phyloP scores from a whole-genome alignment of 2,113 vertebrate genomes.

The Atractosteus spatula region DNA sequence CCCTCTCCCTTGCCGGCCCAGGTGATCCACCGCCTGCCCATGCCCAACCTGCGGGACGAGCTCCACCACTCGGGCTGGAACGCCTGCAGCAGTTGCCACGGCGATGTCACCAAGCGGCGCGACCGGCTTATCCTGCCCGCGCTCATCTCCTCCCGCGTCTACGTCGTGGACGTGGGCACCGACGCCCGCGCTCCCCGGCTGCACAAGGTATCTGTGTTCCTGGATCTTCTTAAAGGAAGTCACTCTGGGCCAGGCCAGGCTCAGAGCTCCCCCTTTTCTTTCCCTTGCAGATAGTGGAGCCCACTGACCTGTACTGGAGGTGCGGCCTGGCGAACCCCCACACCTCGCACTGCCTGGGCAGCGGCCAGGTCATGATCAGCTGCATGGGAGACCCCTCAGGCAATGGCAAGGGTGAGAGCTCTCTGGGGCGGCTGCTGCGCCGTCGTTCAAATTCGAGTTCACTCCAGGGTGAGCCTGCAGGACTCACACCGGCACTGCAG shows the following conservation, averaged over 20 bases:
- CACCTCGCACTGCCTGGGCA: conserved; percentile 86
- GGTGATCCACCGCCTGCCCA: conserved; percentile 89
- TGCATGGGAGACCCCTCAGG: conserved; percentile 79
- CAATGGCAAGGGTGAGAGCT: conserved; percentile 77
- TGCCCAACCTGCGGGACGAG: conserved; percentile 84
- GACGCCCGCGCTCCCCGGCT: conserved; percentile 65
- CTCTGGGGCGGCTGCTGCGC: too few species aligned
- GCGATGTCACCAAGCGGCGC: conserved; percentile 68
- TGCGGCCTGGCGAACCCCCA: conserved; percentile 75
- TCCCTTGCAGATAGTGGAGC: conserved; percentile 72
- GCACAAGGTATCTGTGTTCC: conserved; percentile 67
- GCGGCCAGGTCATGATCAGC: conserved; percentile 88
- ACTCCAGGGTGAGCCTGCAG: too few species aligned
- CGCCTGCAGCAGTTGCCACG: conserved; percentile 88
- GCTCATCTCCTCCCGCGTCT: conserved; percentile 84
- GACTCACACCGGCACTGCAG: too few species aligned
- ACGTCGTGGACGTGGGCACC: conserved; percentile 78
- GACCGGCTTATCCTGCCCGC: conserved; percentile 80
- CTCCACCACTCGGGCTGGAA: conserved; percentile 94
- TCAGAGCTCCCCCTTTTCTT: not conserved
- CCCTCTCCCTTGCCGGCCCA: conserved; percentile 29
- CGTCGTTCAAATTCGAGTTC: too few species aligned
- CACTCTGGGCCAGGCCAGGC: too few species aligned
- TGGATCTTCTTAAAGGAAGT: too few species aligned
- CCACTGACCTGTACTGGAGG: conserved; percentile 74